phyloP scores from a whole-genome alignment of 2,888 invertebrate genomes.

The Tuberolachnus salignus region DNA sequence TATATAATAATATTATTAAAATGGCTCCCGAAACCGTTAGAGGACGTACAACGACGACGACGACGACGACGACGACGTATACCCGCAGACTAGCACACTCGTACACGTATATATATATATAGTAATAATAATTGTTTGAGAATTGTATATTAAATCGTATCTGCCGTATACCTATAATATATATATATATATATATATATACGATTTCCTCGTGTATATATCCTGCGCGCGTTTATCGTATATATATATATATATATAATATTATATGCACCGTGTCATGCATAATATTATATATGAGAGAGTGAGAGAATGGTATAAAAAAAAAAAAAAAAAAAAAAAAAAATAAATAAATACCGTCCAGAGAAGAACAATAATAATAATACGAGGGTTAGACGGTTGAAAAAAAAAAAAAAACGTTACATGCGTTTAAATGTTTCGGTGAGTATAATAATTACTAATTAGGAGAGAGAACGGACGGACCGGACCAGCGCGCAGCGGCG shows the following conservation, averaged over 20 bases:
- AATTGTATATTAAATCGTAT: neutral
- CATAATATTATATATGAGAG: too few species aligned
- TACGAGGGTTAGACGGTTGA: neutral
- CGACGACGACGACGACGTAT: too few species aligned
- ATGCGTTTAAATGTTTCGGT: neutral
- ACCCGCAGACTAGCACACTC: too few species aligned
- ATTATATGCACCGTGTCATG: too few species aligned
- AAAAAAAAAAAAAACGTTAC: neutral
- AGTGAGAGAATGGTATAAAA: too few species aligned
- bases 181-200: neutral
- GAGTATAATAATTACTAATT: conserved; percentile 40
- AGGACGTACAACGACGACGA: too few species aligned
- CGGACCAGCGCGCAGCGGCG: neutral
- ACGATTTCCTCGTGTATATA: neutral
- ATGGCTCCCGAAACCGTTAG: conserved; percentile 12
- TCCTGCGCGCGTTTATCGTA: neutral
- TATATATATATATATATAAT: neutral
- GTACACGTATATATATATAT: too few species aligned
- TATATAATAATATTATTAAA: neutral
- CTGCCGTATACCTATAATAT: neutral
- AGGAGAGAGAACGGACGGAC: neutral
- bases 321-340: neutral
- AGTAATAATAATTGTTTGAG: too few species aligned
- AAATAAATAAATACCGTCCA: neutral
- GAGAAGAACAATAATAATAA: conserved; percentile 11